A percentile compares a stretch with the other conserved stretches of the same genome.
Conservation (phyloP, 2,888 invertebrate genomes). For the Petrolisthes cinctipes region DNA sequence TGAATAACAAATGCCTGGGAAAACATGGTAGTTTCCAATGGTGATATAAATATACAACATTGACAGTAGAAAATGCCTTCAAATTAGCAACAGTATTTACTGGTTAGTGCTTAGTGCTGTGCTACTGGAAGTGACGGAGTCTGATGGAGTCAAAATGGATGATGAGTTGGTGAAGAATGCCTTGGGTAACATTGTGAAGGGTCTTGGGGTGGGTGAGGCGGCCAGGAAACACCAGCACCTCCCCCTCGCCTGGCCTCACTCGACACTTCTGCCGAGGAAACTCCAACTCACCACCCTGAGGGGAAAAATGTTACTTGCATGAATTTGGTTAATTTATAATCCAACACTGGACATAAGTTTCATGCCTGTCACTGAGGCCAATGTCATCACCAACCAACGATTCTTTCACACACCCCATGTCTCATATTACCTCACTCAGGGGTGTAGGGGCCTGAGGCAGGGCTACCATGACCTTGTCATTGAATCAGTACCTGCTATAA, state of each 20-base stretch:
- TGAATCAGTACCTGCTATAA: background rate
- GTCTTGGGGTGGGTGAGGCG: conserved; percentile 48
- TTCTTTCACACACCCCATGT: background rate
- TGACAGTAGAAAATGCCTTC: too few relatives aligned
- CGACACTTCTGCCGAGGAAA: conserved; percentile 35
- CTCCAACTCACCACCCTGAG: conserved; percentile 51
- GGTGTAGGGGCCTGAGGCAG: too few relatives aligned
- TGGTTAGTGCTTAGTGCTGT: too few relatives aligned
- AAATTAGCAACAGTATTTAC: too few relatives aligned
- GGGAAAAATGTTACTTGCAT: background rate
- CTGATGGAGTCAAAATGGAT: conserved; percentile 14
- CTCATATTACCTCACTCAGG: too few relatives aligned
- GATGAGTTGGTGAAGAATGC: conserved; percentile 36
- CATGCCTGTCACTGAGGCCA: background rate
- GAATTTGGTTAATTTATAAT: background rate
- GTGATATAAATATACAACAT: too few relatives aligned
- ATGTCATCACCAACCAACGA: background rate
- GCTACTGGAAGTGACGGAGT: background rate
- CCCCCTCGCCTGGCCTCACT: conserved; percentile 34
- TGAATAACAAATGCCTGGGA: too few relatives aligned
- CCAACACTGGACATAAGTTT: background rate
- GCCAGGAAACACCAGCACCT: conserved; percentile 39
- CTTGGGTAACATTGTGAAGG: conserved; percentile 38
- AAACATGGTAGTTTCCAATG: too few relatives aligned
- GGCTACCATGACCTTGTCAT: too few relatives aligned